Evolutionary conservation across 2,888 invertebrate genomes (phyloP), one percentile per base, ranked within the genome.

Genomic region (Zele albiditarsus): DNA sequence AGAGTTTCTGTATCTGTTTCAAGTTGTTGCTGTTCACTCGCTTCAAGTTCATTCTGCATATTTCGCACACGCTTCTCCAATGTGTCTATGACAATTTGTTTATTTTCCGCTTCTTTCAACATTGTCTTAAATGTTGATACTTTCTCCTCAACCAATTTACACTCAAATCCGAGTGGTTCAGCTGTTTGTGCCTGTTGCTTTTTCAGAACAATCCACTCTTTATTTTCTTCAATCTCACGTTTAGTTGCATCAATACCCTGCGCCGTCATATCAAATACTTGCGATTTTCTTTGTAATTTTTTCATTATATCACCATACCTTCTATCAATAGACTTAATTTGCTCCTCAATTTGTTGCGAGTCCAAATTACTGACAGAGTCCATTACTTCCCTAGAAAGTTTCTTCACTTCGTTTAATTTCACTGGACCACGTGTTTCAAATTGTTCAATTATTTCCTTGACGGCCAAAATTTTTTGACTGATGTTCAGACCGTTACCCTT

Each of bases 281-380:
- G 95, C 0, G 93, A 90, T 88, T 97, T 97, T 71, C 97, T 93
- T 86, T 95, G 95, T 68, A 97, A 92, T 71, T 96, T 93, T 87
- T 97, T 97, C 0, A 93, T 92, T 0, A 97, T 93, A 84, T 97
- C 97, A 78, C 94, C 94, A 84, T 96, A 95, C 78, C 96, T 92
- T 79, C 97, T 92, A 86, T 97, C 97, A 0, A 96, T 92, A 0
- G 95, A 94, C 87, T 96, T 96, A 87, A 96, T 92, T 89, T 96
- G 96, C 87, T 97, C 97, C 86, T 97, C 96, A 1, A 97, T 94
- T 90, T 97, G 97, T 86, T 97, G 96, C 0, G 95, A 94, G 86
- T 97, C 97, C 79, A 97, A 90, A 88, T 96, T 96, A 87, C 95
- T 96, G 14, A 96, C 95, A 31, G 95, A 93, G 78, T 95, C 94